Conservation (phyloP, 1,140 invertebrate species). For the Procambarus clarkii region DNA sequence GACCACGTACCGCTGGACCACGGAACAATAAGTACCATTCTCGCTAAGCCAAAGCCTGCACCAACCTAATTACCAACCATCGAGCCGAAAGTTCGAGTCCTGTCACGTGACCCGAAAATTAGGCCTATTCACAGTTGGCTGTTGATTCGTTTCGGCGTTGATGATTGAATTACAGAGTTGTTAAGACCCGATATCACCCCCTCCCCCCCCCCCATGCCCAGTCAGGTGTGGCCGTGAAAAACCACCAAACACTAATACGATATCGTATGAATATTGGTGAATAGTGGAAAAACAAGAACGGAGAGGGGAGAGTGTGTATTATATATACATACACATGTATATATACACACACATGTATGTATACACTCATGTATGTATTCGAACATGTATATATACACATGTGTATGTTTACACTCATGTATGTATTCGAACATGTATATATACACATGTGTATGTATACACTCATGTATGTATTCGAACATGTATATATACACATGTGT, state of each 20-base stretch:
- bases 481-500: too few relatives aligned
- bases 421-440: too few relatives aligned
- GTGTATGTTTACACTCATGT: too few relatives aligned
- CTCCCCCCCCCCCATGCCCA: too few relatives aligned
- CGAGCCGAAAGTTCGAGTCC: conserved; percentile 14
- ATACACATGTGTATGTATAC: too few relatives aligned
- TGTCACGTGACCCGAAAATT: conserved; percentile 4
- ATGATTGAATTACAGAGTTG: conserved; percentile 21
- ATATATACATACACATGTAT: not conserved
- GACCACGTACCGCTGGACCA: too few relatives aligned
- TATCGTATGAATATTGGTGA: not conserved
- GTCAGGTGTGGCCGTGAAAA: not conserved
- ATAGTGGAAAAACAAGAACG: too few relatives aligned
- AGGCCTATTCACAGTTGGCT: conserved; percentile 33
- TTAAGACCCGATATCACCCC: conserved; percentile 31
- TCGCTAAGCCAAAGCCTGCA: not conserved
- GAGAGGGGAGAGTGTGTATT: not conserved
- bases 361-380: too few relatives aligned
- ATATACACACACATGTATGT: not conserved
- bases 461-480: too few relatives aligned
- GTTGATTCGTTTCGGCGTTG: conserved; percentile 24
- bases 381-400: too few relatives aligned
- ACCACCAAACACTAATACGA: not conserved
- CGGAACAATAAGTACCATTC: conserved; percentile 23
- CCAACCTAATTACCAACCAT: conserved; percentile 21